Conservation (phyloP, 1,140 invertebrate species). For the Temnothorax nylanderi region DNA sequence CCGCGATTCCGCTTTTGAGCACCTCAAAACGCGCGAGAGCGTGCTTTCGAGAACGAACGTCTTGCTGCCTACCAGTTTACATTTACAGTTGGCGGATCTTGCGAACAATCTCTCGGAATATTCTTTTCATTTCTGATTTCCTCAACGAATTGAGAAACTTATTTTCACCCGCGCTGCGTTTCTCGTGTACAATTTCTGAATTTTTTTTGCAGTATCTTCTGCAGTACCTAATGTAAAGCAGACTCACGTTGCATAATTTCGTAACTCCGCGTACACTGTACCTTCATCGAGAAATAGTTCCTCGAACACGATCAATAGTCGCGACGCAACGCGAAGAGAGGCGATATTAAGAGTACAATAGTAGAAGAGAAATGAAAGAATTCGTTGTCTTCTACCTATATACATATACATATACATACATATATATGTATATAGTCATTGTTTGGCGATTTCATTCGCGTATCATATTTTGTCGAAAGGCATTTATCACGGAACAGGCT, state of each 20-base stretch:
- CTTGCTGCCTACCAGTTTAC: background rate
- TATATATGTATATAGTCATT: background rate
- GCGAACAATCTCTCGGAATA: background rate
- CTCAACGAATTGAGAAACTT: background rate
- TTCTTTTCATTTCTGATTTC: slow-evolving; percentile 13
- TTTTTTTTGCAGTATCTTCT: background rate
- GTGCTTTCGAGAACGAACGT: slow-evolving; percentile 16
- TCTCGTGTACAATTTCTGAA: background rate
- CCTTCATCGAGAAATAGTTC: slow-evolving; percentile 4
- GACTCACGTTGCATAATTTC: background rate
- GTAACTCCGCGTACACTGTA: background rate
- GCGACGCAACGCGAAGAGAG: background rate
- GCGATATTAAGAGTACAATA: background rate
- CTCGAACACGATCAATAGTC: slow-evolving; percentile 4
- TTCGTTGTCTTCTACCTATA: background rate
- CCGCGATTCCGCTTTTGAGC: slow-evolving; percentile 18
- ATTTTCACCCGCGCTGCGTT: background rate
- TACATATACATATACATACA: background rate
- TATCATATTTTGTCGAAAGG: slow-evolving; percentile 18
- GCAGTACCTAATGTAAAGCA: background rate
- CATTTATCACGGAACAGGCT: background rate
- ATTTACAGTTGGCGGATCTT: background rate
- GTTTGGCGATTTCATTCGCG: background rate
- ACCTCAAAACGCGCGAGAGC: slow-evolving; percentile 3
- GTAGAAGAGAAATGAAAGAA: background rate